Base-by-base conservation (phyloP, 2,113 vertebrate genomes). In the Larimichthys crocea region DNA sequence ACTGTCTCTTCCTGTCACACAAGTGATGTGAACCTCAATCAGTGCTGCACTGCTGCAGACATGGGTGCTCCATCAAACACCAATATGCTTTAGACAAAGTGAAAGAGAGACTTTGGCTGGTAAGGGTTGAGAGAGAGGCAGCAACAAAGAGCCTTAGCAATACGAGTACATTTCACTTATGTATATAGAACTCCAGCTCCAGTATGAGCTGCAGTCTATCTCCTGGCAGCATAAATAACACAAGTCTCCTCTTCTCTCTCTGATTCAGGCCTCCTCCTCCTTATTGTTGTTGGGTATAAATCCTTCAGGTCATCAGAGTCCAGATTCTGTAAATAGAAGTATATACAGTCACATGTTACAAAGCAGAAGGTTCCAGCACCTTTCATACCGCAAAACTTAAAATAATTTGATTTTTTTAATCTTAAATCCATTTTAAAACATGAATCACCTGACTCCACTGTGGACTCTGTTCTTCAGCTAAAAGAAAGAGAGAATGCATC, bases 181-280 rank as follows among this genome's bases (percentile, higher is more conserved):
- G 7, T 35, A 35, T 35, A 35, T 35, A 35, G 31, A 35, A 35
- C 31, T 35, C 31, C 31, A 35, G 31, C 31, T 35, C 31, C 31
- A 35, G 31, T 5, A 35, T 35, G 31, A 35, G 31, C 35, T 35
- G 35, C 12, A 55, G 49, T 67, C 14, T 79, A 19, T 62, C 16
- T 68, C 48, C 35, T 40, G 57, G 40, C 56, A 31, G 79, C 6
- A 22, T 85, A 81, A 26, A 73, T 16, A 16, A 59, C 68, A 24
- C 1, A 12, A 6, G 57, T 15, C 12, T 73, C 44, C 70, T 61
- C 3, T 40, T 62, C 14, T 46, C 31, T 68, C 7, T 55, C 40
- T 0, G 59, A 4, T 24, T n/a, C 56, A 44, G 29, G 10, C 22
- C 42, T 40, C 20, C 42, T 55, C 10, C 0, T 40, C 12, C 31